Evolutionary conservation across 2,113 vertebrate species (phyloP).

Genomic region (Sarotherodon lohbergeri): DNA sequence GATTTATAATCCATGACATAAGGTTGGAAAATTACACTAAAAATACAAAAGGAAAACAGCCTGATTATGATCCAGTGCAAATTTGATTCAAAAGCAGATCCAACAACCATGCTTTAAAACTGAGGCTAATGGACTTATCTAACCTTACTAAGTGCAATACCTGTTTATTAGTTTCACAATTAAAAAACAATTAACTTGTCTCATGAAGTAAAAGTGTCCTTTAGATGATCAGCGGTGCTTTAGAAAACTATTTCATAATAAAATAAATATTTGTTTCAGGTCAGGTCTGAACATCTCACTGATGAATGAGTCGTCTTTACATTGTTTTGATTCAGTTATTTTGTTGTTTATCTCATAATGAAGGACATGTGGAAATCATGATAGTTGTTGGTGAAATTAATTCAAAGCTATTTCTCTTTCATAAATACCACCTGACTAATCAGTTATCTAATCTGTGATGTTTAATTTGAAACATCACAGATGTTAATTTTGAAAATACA

Average conservation of each 20-base stretch:
- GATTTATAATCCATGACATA: background rate
- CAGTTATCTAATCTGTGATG: background rate
- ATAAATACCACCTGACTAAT: background rate
- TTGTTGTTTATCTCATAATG: background rate
- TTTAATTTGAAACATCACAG: background rate
- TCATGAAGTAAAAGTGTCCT: background rate
- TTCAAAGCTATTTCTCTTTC: background rate
- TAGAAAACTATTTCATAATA: background rate
- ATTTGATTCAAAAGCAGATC: background rate
- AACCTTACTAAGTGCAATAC: background rate
- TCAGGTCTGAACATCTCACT: background rate
- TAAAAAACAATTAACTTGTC: background rate
- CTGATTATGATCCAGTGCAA: background rate
- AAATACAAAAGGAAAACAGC: background rate
- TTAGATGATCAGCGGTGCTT: background rate
- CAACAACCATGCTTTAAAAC: background rate
- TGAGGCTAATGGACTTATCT: background rate
- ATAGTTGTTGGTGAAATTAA: background rate
- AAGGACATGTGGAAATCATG: background rate
- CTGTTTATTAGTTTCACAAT: background rate
- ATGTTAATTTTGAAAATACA: background rate
- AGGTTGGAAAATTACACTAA: background rate
- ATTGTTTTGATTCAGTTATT: background rate
- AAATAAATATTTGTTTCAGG: background rate
- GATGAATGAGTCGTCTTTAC: background rate